Percentiles rank a stretch among this genome's conserved stretches.
These are phyloP conservation scores for Hemichromis elongatus DNA, from an alignment of 2,113 vertebrate species.

Conservation along the genomic window DNA sequence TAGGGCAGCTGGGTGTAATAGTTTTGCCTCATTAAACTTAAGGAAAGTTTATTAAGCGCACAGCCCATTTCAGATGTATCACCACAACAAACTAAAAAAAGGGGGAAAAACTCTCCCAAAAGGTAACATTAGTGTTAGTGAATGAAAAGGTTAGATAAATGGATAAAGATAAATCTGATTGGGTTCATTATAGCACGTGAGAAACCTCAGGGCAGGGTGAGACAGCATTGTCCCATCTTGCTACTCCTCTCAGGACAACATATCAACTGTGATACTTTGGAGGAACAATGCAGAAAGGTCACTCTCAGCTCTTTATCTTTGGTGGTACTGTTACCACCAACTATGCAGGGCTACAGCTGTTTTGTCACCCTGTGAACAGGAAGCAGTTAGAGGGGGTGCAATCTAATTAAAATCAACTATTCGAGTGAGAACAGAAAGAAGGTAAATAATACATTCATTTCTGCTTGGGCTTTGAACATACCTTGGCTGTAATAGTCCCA, in stretches of 20 bases:
- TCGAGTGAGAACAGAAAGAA: conserved; percentile 21
- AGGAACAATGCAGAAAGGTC: conserved; percentile 60
- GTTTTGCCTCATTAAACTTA: conserved; percentile 16
- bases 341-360: conserved; percentile 8
- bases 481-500: conserved; percentile 10
- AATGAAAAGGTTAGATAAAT: conserved; percentile 68
- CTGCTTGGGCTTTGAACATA: conserved; percentile 24
- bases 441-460: conserved; percentile 25
- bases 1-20: background rate
- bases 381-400: background rate
- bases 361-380: conserved; percentile 26
- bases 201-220: background rate
- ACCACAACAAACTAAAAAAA: background rate
- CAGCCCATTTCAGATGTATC: background rate
- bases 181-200: background rate
- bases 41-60: background rate
- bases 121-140: background rate
- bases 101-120: background rate
- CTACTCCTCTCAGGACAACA: conserved; percentile 21
- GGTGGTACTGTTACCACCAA: conserved; percentile 6
- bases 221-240: background rate
- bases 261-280: conserved; percentile 45
- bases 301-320: conserved; percentile 40
- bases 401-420: conserved; percentile 32
- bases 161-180: background rate